These are phyloP conservation scores for Sciurus carolinensis DNA, from an alignment of 2,797 vertebrate species.

Conservation along the genomic window DNA sequence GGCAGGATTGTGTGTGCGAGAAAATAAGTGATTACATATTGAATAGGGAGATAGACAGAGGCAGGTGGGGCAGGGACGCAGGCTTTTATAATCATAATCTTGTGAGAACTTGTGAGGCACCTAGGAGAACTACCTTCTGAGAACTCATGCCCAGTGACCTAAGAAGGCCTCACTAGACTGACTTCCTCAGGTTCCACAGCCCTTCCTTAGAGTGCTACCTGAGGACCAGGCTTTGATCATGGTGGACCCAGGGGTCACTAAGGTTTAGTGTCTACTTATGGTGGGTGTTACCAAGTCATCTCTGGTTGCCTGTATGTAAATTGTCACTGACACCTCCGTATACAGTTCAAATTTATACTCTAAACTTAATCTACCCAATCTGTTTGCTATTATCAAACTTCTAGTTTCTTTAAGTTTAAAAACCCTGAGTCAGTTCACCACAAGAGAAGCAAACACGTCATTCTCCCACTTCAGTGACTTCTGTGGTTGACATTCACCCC, in stretches of 20 bases:
- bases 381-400: not conserved
- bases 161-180: not conserved
- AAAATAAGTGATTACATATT: not conserved
- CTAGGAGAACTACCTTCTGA: not conserved
- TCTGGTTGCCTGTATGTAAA: not conserved
- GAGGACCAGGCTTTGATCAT: not conserved
- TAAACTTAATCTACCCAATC: not conserved
- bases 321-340: not conserved
- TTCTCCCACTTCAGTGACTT: not conserved
- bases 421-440: not conserved
- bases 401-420: not conserved
- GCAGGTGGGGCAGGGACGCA: not conserved
- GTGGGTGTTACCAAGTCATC: not conserved
- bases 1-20: not conserved
- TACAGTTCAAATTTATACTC: not conserved
- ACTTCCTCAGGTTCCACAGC: not conserved
- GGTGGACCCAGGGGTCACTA: too few species aligned
- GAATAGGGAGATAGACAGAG: not conserved
- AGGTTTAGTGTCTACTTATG: not conserved
- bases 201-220: not conserved
- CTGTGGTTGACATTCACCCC: not conserved
- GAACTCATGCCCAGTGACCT: not conserved
- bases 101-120: not conserved
- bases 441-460: not conserved
- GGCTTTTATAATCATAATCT: not conserved